phyloP scores from a whole-genome alignment of 1,140 invertebrate genomes.

The Atta texana region DNA sequence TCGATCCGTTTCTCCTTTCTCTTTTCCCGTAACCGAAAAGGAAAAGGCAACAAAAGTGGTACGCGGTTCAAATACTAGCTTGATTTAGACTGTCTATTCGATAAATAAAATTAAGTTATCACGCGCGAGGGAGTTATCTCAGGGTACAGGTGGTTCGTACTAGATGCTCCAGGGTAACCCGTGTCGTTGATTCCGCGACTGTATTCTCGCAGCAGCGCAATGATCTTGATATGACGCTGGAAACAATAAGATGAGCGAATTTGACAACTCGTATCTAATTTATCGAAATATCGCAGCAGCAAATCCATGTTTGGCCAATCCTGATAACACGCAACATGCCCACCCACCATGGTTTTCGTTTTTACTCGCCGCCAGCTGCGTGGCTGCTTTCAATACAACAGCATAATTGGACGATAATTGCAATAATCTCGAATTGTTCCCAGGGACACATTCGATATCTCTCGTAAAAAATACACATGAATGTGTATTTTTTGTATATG shows the following conservation, averaged over 20 bases:
- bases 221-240: not conserved
- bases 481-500: not conserved
- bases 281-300: not conserved
- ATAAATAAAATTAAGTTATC: constrained; percentile 57
- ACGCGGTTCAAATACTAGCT: constrained; percentile 9
- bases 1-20: constrained; percentile 10
- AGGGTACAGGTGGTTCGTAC: not conserved
- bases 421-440: too few relatives aligned
- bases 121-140: not conserved
- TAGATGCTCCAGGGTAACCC: not conserved
- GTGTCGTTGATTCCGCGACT: not conserved
- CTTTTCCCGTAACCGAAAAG: constrained; percentile 45
- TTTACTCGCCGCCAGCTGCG: not conserved
- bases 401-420: constrained; percentile 21
- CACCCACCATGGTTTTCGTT: not conserved
- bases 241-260: not conserved
- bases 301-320: not conserved
- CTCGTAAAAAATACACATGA: not conserved
- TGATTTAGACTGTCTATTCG: constrained; percentile 48
- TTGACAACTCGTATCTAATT: not conserved
- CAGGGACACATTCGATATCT: not conserved
- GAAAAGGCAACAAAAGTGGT: constrained; percentile 61
- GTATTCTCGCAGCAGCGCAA: not conserved
- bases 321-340: not conserved
- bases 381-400: constrained; percentile 4